Evolutionary conservation across 2,113 vertebrate species (phyloP).

Genomic region (Larimichthys polyactis): DNA sequence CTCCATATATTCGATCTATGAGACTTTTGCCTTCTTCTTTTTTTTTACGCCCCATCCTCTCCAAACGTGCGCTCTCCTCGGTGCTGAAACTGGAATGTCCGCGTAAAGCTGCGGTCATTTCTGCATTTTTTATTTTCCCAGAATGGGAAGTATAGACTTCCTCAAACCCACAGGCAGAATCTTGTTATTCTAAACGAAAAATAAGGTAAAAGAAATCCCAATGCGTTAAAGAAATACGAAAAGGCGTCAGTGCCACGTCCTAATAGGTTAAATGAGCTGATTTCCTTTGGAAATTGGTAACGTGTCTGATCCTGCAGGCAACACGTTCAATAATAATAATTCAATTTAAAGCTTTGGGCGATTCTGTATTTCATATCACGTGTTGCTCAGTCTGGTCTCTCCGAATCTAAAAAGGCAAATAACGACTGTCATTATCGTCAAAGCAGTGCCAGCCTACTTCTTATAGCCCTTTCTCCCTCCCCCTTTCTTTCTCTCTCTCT

Average conservation of each 20-base stretch:
- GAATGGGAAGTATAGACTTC: neutral
- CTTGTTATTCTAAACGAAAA: neutral
- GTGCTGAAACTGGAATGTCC: constrained; percentile 65
- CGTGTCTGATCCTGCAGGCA: neutral
- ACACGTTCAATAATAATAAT: constrained; percentile 14
- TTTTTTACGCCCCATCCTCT: neutral
- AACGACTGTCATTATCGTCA: constrained; percentile 51
- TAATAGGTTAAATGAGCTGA: neutral
- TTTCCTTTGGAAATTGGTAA: neutral
- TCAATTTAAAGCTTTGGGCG: neutral
- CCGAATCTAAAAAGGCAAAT: constrained; percentile 42
- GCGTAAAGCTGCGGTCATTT: neutral
- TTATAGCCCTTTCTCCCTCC: constrained; percentile 17
- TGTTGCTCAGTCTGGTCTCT: constrained; percentile 10
- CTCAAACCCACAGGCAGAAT: neutral
- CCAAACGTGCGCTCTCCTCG: constrained; percentile 58
- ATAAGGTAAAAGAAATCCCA: neutral
- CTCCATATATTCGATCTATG: neutral
- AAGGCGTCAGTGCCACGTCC: neutral
- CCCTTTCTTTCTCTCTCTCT: neutral
- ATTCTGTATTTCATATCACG: constrained; percentile 16
- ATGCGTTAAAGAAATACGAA: neutral
- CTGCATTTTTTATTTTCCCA: neutral
- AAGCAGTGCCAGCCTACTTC: constrained; percentile 50
- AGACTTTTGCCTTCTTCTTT: neutral